phyloP scores from a whole-genome alignment of 35 echinoderm and acorn worm species.

The Hemicentrotus pulcherrimus region DNA sequence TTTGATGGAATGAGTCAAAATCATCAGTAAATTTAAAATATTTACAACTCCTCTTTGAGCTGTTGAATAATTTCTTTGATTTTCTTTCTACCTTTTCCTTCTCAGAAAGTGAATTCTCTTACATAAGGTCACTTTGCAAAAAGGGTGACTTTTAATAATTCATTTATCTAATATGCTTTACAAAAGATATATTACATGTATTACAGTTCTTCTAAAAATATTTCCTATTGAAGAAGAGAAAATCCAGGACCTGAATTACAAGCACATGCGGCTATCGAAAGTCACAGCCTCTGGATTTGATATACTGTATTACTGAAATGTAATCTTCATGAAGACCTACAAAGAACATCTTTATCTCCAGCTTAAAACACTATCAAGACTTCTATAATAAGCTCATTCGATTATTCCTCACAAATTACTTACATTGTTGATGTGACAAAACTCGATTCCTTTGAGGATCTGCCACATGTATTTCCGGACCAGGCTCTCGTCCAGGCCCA shows the following conservation, averaged over 20 bases:
- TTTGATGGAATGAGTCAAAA: too few species aligned
- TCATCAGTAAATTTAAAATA: too few species aligned
- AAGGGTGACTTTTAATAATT: not conserved
- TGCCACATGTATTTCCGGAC: conserved; percentile 96
- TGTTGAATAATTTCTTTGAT: not conserved
- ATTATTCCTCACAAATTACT: conserved; percentile 57
- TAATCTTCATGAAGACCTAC: not conserved
- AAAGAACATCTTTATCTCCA: not conserved
- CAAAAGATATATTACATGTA: too few species aligned
- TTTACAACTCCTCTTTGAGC: too few species aligned
- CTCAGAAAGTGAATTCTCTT: too few species aligned
- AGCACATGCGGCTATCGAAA: not conserved
- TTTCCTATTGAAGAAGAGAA: too few species aligned
- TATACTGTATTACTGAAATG: not conserved
- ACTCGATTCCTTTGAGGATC: conserved; percentile 92
- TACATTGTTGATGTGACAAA: conserved; percentile 97
- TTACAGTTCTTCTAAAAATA: too few species aligned
- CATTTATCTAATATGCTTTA: not conserved
- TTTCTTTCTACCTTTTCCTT: not conserved
- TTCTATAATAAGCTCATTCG: not conserved
- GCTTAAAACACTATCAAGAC: not conserved
- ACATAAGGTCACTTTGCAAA: too few species aligned
- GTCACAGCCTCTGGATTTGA: not conserved
- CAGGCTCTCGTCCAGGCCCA: conserved; percentile 83
- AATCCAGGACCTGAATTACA: not conserved